Evolutionary conservation across 2,797 vertebrate genomes (phyloP).

Genomic region (Lepus oiostolus): DNA sequence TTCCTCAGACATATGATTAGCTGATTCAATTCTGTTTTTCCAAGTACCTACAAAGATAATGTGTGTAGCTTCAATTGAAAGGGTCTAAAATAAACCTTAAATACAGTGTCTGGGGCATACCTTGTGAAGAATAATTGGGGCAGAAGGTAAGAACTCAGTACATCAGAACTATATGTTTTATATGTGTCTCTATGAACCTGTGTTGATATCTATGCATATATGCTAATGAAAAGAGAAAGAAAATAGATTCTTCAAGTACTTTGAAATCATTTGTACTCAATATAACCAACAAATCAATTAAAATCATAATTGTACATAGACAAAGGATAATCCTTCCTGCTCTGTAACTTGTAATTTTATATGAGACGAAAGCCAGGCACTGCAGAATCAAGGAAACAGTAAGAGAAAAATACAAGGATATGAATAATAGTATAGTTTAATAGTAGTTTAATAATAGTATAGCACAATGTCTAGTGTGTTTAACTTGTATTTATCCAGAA

Average conservation of each 20-base stretch:
- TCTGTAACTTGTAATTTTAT: not conserved
- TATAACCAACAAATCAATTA: not conserved
- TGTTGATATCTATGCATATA: not conserved
- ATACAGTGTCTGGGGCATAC: not conserved
- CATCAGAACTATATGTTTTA: not conserved
- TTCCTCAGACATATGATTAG: slow-evolving; percentile 54
- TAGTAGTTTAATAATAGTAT: not conserved
- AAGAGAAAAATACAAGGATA: not conserved
- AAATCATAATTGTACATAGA: not conserved
- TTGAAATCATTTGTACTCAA: slow-evolving; percentile 15
- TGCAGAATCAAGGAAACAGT: not conserved
- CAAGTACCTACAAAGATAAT: slow-evolving; percentile 58
- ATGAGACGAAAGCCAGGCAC: not conserved
- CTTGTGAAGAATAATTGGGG: not conserved
- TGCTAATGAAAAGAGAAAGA: not conserved
- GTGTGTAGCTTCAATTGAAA: slow-evolving; percentile 10
- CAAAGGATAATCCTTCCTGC: not conserved
- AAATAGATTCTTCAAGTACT: not conserved
- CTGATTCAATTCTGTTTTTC: slow-evolving; percentile 54
- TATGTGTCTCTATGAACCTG: not conserved
- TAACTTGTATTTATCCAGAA: slow-evolving; percentile 51
- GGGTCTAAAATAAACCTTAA: slow-evolving; percentile 54
- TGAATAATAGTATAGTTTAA: slow-evolving; percentile 9
- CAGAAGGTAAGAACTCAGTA: not conserved
- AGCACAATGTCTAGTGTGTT: not conserved